Evolutionary conservation across 1,140 invertebrate species (phyloP), one percentile per base, ranked within the genome.

Genomic region (Drosophila tani): DNA sequence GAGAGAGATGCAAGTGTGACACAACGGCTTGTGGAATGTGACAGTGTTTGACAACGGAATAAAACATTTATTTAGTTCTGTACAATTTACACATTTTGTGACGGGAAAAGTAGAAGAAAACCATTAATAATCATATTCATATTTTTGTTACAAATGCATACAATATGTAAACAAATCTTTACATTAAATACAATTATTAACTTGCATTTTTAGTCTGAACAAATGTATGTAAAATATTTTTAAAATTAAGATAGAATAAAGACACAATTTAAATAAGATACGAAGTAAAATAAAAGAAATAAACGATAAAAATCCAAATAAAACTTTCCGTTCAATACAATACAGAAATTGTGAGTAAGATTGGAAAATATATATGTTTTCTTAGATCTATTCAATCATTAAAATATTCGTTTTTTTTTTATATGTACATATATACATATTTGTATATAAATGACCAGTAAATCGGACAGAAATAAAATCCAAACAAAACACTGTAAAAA

Each of bases 1-100:
- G 32, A 41, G 15, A 55, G 51, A 55, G 51, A 68, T 76, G 73
- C 75, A 77, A 67, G 49, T 76, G 65, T 55, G 51, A 55, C 19
- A 57, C 50, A 71, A 47, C 51, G 55, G 51, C 75, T 55, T 14
- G 35, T 40, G 2, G 40, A 17, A 41, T 41, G 45, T 70, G 47
- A 41, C 45, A 53, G 50, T 35, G 29, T 35, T 49, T 27, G 32
- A 45, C 40, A 53, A 63, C 41, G 17, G 17, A 60, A 55, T 29
- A 45, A 62, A 41, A 76, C 40, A 65, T 38, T 24, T 46, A 27
- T 32, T 46, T 40, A 46, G 15, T 47, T 47, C 17, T 58, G 57
- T 64, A 79, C 41, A 78, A 53, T 29, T 50, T 46, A 53, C n/a
- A 53, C 11, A 27, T n/a, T 53, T 38, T 43, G 27, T 4, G 29